Evolutionary conservation across 23 tunicate species (phyloP), one percentile per base, ranked within the genome.

Genomic region (Clavelina lepadiformis): DNA sequence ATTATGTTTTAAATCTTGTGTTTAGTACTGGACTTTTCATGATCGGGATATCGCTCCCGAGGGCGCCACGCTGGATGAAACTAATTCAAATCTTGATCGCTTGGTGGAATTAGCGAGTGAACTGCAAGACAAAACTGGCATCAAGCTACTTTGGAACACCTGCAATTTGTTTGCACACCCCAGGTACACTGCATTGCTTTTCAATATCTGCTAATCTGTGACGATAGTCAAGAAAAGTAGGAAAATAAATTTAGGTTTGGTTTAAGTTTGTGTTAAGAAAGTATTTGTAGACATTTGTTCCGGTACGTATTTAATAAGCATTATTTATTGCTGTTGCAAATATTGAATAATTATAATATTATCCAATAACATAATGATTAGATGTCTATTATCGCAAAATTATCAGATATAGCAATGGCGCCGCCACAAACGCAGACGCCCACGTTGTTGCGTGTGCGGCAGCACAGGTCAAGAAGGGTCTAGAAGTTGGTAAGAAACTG

Each of bases 31-130:
- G 83, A 81, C 89, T 1, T 89, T 89, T 58, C 97, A 89, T 56
- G 97, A 89, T 49, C 83, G 97, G 1, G 97, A 89, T 49, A 75
- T 89, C 27, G 97, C 89, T 53, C 97, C 97, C 0, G 97, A 89
- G 63, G 97, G 97, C 47, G 71, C 62, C 20, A 81, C 97, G 0
- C 69, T 89, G 30, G 46, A 64, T 29, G 97, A 89, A 71, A 89
- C 97, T 1, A 89, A 89, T 46, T 20, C 25, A 57, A 74, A 81
- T 51, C 80, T 89, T 68, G 97, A 89, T 69, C 76, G 80, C 35
- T 28, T 89, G 53, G 89, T 75, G 56, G 89, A 89, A 0, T 71
- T 82, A 3, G 97, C 88, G 24, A 53, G 76, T 56, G 53, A 81
- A 29, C 44, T 89, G 35, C 83, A 77, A 61, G 24, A 51, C 33